Base-by-base conservation (phyloP, 2,888 invertebrate genomes). In the Dendrolimus pini region DNA sequence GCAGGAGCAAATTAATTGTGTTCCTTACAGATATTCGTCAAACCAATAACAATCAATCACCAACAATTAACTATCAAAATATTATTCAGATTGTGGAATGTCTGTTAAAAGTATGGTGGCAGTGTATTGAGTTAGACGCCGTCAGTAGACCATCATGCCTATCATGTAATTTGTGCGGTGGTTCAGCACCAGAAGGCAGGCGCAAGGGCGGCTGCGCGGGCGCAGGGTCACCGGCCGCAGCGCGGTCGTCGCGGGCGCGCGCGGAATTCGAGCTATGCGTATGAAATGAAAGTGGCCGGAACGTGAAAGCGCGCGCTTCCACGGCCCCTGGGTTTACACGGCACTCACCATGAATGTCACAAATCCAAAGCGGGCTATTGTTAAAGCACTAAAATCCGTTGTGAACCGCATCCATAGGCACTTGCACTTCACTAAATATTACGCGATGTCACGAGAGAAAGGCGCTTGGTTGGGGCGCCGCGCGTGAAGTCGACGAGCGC, bases 201-300 rank as follows among this genome's bases (percentile, higher is more conserved):
- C 82, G 82, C 85, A 85, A 85, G 84, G 82, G 85, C 83, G 47
- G 47, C 47, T 47, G 85, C 90, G 83, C 82, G 75, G 77, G 80
- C 80, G 89, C 91, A 89, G 92, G 92, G 92, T 92, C 89, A 89
- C 84, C 89, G 89, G 78, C 87, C 89, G 87, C 83, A 67, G 80
- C 77, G 78, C 82, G 82, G 80, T 80, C 85, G 83, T 80, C 80
- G 81, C 83, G 78, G 81, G 80, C 85, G 82, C 63, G 60, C 83
- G 85, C 82, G 89, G 89, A 88, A 89, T 89, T 86, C 88, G 80
- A 88, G 82, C 85, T 89, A 90, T 90, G 89, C 86, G 88, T 89
- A 88, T 89, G 87, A 89, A 89, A 89, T 89, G 90, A 89, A 90
- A 90, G 89, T 89, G 88, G 86, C 85, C 83, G 85, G 82, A 85